These are phyloP conservation scores for Acanthurus tractus DNA, from an alignment of 2,797 vertebrate genomes.

Conservation along the genomic window DNA sequence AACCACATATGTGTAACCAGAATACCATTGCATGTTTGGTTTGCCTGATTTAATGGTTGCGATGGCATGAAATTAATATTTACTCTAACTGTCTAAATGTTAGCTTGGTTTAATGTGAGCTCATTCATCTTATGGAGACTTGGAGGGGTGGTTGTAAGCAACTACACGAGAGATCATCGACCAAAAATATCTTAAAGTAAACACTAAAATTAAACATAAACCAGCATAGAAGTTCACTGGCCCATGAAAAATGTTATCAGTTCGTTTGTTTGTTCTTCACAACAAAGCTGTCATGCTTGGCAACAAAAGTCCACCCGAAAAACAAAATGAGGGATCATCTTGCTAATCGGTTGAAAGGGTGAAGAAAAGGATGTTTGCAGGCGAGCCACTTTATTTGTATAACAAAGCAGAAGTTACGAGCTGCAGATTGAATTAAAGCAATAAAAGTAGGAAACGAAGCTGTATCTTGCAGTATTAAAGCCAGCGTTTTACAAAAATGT, in stretches of 20 bases:
- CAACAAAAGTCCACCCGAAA: neutral
- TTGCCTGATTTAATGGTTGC: constrained; percentile 2
- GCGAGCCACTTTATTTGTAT: neutral
- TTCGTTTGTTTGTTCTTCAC: neutral
- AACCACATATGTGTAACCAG: neutral
- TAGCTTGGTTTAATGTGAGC: neutral
- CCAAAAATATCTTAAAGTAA: neutral
- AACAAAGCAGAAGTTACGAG: neutral
- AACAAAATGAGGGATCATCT: neutral
- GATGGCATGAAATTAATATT: constrained; percentile 3
- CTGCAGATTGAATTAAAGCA: neutral
- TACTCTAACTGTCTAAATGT: constrained; percentile 17
- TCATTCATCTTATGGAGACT: neutral
- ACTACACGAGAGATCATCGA: neutral
- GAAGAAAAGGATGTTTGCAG: neutral
- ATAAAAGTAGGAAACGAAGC: neutral
- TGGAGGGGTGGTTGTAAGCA: neutral
- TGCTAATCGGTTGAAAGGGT: neutral
- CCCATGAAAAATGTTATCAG: neutral
- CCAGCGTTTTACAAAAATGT: constrained; percentile 1
- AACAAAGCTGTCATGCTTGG: neutral
- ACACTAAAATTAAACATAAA: neutral
- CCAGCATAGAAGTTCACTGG: too few species aligned
- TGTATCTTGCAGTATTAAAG: neutral
- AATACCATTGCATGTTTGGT: neutral